Conservation (phyloP, 2,113 vertebrate species). For the Picathartes gymnocephalus region DNA sequence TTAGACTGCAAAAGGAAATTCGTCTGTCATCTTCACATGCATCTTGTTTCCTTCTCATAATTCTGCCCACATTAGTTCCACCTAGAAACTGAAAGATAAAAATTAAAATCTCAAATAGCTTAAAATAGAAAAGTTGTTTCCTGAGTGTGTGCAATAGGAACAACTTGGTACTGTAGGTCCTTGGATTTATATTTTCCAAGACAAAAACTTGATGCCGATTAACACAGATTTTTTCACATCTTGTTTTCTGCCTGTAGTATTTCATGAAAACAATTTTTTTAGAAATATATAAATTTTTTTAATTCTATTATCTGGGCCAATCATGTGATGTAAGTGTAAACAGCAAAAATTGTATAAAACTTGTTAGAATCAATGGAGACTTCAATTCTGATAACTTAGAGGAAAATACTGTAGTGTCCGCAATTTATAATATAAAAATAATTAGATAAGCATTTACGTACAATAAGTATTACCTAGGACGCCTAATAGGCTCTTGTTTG, state of each 20-base stretch:
- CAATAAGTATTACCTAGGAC: not conserved
- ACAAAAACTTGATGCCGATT: not conserved
- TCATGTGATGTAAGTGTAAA: not conserved
- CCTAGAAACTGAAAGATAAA: not conserved
- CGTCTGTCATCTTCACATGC: not conserved
- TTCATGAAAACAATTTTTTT: not conserved
- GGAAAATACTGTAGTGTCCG: not conserved
- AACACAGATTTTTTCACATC: not conserved
- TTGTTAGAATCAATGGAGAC: not conserved
- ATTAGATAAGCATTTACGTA: not conserved
- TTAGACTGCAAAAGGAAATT: not conserved
- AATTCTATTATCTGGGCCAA: not conserved
- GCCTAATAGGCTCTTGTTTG: not conserved
- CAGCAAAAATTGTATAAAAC: not conserved
- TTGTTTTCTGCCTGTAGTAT: not conserved
- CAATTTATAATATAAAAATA: not conserved
- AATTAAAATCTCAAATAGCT: not conserved
- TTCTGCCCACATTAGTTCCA: not conserved
- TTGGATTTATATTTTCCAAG: not conserved
- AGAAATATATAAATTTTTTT: not conserved
- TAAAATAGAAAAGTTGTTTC: not conserved
- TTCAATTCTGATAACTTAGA: not conserved
- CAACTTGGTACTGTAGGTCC: not conserved
- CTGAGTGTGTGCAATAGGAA: accelerated
- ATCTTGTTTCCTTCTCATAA: not conserved